Conservation (phyloP, 2,888 invertebrate species). For the Neuroscelio doddi region DNA sequence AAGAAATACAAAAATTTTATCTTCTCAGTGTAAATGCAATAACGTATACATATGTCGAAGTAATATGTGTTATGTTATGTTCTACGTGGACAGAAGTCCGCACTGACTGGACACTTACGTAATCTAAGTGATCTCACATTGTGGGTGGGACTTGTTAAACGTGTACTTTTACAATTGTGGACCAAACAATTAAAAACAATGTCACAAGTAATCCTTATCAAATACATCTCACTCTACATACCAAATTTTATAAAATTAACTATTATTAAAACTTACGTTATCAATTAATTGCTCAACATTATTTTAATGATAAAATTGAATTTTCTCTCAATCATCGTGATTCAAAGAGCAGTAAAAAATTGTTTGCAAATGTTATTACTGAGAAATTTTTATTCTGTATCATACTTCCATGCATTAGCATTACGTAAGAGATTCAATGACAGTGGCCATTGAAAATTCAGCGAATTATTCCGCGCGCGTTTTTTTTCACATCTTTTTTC, state of each 20-base stretch:
- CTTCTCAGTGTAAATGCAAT: constrained; percentile 5
- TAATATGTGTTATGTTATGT: constrained; percentile 49
- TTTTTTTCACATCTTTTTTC: constrained; percentile 26
- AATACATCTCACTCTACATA: too few relatives aligned
- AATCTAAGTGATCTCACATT: constrained; percentile 69
- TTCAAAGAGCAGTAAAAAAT: background rate
- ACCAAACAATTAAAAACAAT: too few relatives aligned
- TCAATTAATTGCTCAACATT: too few relatives aligned
- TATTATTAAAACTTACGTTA: too few relatives aligned
- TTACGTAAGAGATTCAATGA: constrained; percentile 42
- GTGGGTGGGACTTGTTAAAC: constrained; percentile 63
- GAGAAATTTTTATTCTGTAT: constrained; percentile 45
- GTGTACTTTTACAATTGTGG: too few relatives aligned
- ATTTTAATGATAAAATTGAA: too few relatives aligned
- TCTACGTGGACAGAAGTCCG: constrained; percentile 54
- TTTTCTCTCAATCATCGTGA: too few relatives aligned
- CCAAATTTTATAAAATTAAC: too few relatives aligned
- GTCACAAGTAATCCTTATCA: too few relatives aligned
- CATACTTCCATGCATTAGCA: constrained; percentile 27
- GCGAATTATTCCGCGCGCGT: constrained; percentile 36
- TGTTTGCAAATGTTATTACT: constrained; percentile 34
- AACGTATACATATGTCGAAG: constrained; percentile 23
- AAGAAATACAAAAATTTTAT: too few relatives aligned
- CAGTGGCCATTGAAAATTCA: constrained; percentile 44
- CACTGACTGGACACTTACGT: constrained; percentile 65